phyloP scores from a whole-genome alignment of 2,113 vertebrate species.

The Neolamprologus variostigma region DNA sequence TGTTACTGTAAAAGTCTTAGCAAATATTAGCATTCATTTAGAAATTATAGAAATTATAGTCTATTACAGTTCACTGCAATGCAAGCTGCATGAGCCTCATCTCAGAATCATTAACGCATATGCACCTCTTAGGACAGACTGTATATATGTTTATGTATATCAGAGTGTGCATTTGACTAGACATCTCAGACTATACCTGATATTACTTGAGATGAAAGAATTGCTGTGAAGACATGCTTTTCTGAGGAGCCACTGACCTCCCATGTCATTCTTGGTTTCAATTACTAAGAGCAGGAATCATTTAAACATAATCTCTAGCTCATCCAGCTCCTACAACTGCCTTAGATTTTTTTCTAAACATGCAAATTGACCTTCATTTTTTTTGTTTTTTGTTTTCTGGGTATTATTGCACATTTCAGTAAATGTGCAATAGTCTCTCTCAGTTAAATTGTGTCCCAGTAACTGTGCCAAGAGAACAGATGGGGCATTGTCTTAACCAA shows the following conservation, averaged over 20 bases:
- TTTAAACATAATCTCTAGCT: not conserved
- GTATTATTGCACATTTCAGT: not conserved
- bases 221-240: not conserved
- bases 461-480: not conserved
- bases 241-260: not conserved
- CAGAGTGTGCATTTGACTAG: not conserved
- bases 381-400: not conserved
- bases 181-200: not conserved
- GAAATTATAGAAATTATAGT: not conserved
- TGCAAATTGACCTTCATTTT: not conserved
- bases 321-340: not conserved
- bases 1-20: not conserved
- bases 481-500: not conserved
- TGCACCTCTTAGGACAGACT: not conserved
- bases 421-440: not conserved
- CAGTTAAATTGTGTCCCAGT: not conserved
- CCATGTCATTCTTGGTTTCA: not conserved
- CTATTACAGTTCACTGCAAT: not conserved
- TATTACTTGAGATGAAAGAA: conserved; percentile 18
- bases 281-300: not conserved
- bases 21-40: not conserved
- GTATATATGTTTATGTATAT: not conserved
- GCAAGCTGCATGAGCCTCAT: not conserved
- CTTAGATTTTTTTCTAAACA: not conserved
- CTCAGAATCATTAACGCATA: not conserved